Base-by-base conservation (phyloP, 2,113 vertebrate genomes). In the Bostrychus sinensis region DNA sequence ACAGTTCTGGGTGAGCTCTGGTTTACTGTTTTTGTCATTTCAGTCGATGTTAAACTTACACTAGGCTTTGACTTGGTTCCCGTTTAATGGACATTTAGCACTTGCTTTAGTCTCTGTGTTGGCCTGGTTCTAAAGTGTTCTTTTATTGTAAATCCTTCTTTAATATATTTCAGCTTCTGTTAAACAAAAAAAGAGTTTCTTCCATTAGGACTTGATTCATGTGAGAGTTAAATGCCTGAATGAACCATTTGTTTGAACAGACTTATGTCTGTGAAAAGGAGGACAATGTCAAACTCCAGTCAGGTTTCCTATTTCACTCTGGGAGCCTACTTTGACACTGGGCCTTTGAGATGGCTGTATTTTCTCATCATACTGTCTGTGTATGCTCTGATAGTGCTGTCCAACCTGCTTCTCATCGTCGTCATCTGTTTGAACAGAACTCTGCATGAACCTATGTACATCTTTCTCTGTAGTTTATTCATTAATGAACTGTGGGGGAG, bases 391-490 rank as follows among this genome's bases (percentile, higher is more conserved):
- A 77, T 84, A 0, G 0, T 84, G 0, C 0, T 5, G 0, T n/a
- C 60, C 2, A 84, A 84, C 0, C 0, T 50, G 0, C 7, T 66
- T 0, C 59, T 91, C 1, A 69, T 87, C 11, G 55, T 54, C 20
- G 36, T 88, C 0, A 88, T 90, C 50, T 86, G 56, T 22, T 2
- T 66, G 14, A 83, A 82, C 57, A 79, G 77, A 16, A 78, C 76
- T 23, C 50, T 91, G 7, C 88, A 89, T 68, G 82, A 90, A 20
- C 90, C 87, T 1, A 89, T 90, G 89, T 91, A 86, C 67, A n/a
- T 89, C 25, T 87, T 89, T 5, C 66, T 91, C 25, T 74, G 77
- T 64, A 88, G 75, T 71, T 68, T 90, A 63, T 82, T 63, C 74
- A 53, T 79, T 3, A 88, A 88, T 70, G 76, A 83, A 5, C 68